phyloP scores from a whole-genome alignment of 2,113 vertebrate species.

The Anguilla japonica region DNA sequence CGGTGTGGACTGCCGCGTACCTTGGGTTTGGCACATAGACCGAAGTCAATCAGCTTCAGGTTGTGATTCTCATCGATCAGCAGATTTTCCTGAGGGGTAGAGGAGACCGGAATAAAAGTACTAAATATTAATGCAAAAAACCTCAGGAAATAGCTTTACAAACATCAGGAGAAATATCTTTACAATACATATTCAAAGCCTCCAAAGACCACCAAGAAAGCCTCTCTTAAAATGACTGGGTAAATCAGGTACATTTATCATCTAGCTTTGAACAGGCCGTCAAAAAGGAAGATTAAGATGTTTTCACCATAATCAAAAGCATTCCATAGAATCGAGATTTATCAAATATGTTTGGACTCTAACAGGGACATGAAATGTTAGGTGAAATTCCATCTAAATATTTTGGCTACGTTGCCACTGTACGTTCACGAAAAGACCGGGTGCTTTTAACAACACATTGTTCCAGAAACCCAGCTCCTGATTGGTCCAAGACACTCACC shows the following conservation, averaged over 20 bases:
- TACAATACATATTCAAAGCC: neutral
- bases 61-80: slow-evolving; percentile 87
- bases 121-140: slow-evolving; percentile 20
- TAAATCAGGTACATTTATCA: neutral
- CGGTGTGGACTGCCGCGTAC: slow-evolving; percentile 56
- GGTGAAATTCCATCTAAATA: neutral
- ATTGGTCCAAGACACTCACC: slow-evolving; percentile 60
- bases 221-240: neutral
- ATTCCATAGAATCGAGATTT: neutral
- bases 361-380: neutral
- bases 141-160: neutral
- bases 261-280: neutral
- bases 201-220: neutral
- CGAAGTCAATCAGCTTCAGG: slow-evolving; percentile 95
- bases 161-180: neutral
- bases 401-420: neutral
- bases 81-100: slow-evolving; percentile 82
- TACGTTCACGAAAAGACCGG: neutral
- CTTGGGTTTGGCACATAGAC: slow-evolving; percentile 94
- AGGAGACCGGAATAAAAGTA: neutral
- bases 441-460: neutral
- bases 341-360: neutral
- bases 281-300: neutral
- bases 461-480: neutral
- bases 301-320: neutral